These are phyloP conservation scores for Asteroscopus sphinx DNA, from an alignment of 2,888 invertebrate species.

Conservation along the genomic window DNA sequence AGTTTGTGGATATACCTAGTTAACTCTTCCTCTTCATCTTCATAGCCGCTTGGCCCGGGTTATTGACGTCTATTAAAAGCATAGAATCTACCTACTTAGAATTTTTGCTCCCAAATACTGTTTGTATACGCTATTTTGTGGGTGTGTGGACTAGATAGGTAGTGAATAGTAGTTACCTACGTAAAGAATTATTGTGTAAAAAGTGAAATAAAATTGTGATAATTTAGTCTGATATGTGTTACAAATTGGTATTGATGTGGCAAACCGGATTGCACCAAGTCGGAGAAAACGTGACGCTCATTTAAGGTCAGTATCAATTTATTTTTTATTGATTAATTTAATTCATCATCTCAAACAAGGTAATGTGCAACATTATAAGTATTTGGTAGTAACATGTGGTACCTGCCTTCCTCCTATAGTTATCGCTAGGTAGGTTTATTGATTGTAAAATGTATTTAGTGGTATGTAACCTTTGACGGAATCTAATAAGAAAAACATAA, in stretches of 20 bases:
- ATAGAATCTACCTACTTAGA: constrained; percentile 69
- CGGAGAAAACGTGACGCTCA: constrained; percentile 85
- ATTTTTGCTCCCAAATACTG: constrained; percentile 76
- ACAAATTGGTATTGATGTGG: constrained; percentile 85
- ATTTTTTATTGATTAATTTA: constrained; percentile 32
- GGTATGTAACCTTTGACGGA: too few species aligned
- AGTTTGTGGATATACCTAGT: constrained; percentile 18
- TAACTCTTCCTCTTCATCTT: constrained; percentile 44
- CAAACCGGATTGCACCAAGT: constrained; percentile 85
- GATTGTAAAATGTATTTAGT: too few species aligned
- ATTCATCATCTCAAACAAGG: too few species aligned
- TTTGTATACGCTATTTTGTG: constrained; percentile 79
- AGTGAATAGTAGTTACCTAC: constrained; percentile 40
- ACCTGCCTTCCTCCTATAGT: too few species aligned
- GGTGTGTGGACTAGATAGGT: constrained; percentile 71
- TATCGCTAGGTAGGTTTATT: too few species aligned
- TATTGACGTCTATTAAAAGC: constrained; percentile 83
- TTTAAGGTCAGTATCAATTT: constrained; percentile 82
- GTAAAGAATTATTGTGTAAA: constrained; percentile 58
- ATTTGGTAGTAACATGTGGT: neutral
- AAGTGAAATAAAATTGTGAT: constrained; percentile 73
- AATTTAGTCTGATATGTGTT: constrained; percentile 75
- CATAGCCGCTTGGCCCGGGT: constrained; percentile 75
- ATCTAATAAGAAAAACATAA: too few species aligned
- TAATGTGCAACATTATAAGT: too few species aligned